These are phyloP conservation scores for Oryzaephilus surinamensis DNA, from an alignment of 1,140 invertebrate genomes.

Conservation along the genomic window DNA sequence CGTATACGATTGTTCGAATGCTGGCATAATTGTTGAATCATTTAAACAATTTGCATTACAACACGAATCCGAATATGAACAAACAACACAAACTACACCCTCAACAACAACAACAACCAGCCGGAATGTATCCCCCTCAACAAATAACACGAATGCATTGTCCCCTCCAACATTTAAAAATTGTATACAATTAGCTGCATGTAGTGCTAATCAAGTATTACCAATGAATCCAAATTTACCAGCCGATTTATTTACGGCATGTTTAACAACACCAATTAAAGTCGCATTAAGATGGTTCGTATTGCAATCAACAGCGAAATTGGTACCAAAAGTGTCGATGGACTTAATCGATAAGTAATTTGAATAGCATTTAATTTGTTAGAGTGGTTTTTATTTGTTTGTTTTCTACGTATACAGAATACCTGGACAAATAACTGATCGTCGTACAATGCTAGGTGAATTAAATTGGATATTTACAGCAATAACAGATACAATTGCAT, in stretches of 20 bases:
- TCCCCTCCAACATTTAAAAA: constrained; percentile 59
- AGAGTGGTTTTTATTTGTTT: not conserved
- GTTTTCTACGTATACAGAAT: constrained; percentile 50
- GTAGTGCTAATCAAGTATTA: constrained; percentile 79
- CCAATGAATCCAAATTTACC: constrained; percentile 97
- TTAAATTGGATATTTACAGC: constrained; percentile 99
- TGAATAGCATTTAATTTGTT: constrained; percentile 2
- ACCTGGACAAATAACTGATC: constrained; percentile 88
- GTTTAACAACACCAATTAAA: constrained; percentile 96
- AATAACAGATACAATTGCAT: constrained; percentile 99
- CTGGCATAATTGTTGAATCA: constrained; percentile 88
- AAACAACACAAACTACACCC: not conserved
- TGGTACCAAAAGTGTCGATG: constrained; percentile 68
- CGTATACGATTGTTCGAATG: constrained; percentile 98
- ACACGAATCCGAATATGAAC: constrained; percentile 76
- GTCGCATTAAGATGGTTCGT: constrained; percentile 93
- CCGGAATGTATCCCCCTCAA: not conserved
- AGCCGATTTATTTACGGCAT: constrained; percentile 97
- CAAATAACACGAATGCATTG: constrained; percentile 11
- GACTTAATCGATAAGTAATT: constrained; percentile 84
- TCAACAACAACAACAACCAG: constrained; percentile 15
- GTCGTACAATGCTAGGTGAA: constrained; percentile 95
- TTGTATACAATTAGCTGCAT: constrained; percentile 95
- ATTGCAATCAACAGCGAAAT: constrained; percentile 64
- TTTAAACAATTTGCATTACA: constrained; percentile 88